These are phyloP conservation scores for Jaculus jaculus DNA, from an alignment of 2,113 vertebrate genomes.

Conservation along the genomic window DNA sequence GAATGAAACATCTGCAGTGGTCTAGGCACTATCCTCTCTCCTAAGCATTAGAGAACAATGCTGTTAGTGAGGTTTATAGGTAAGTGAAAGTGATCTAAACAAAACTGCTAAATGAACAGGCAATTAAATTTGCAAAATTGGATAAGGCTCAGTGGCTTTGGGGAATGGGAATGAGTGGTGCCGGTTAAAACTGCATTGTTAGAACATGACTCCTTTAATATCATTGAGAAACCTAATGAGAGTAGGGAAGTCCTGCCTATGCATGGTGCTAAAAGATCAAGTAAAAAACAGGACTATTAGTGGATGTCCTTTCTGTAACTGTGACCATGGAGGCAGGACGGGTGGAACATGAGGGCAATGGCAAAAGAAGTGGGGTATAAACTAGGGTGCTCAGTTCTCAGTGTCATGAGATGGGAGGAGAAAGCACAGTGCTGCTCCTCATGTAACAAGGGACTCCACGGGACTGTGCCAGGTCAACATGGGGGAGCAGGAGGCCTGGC, in stretches of 20 bases:
- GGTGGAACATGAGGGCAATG: neutral
- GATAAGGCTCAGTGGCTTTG: neutral
- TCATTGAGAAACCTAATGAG: neutral
- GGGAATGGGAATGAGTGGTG: neutral
- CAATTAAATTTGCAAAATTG: no score
- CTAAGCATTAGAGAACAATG: neutral
- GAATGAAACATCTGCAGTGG: neutral
- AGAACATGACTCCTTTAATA: neutral
- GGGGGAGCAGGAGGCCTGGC: neutral
- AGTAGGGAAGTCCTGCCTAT: neutral
- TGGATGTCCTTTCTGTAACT: neutral
- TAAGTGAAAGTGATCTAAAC: neutral
- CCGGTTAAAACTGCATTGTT: neutral
- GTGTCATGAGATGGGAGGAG: neutral
- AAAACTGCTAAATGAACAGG: neutral
- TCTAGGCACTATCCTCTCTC: neutral
- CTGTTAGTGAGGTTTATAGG: neutral
- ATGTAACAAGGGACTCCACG: neutral
- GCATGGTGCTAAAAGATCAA: neutral
- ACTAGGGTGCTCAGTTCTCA: neutral
- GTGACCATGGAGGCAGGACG: neutral
- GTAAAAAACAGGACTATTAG: neutral
- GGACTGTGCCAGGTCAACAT: rapidly evolving
- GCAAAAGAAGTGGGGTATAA: neutral
- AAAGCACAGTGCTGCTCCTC: neutral